A percentile compares a stretch with the other conserved stretches of the same genome.
These are phyloP conservation scores for Dromius quadrimaculatus DNA, from an alignment of 2,888 invertebrate species.

Conservation along the genomic window DNA sequence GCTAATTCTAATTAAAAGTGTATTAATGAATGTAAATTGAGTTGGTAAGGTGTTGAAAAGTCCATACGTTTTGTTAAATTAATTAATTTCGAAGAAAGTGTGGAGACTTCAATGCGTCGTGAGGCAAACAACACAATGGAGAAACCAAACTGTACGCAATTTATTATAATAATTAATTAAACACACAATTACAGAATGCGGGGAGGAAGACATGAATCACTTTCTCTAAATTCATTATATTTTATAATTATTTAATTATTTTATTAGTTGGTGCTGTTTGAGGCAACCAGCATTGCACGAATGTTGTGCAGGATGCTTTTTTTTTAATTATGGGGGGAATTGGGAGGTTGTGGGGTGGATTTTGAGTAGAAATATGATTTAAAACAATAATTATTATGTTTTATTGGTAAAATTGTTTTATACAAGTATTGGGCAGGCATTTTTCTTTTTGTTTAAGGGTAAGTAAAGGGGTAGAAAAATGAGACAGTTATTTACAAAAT, in stretches of 20 bases:
- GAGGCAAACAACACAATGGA: neutral
- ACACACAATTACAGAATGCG: conserved; percentile 7
- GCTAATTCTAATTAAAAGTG: no score
- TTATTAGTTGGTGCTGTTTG: neutral
- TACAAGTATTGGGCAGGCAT: no score
- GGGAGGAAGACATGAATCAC: neutral
- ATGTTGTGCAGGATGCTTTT: neutral
- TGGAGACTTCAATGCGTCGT: conserved; percentile 15
- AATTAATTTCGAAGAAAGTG: conserved; percentile 11
- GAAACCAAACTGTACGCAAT: neutral
- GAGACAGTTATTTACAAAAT: no score
- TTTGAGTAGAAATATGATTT: no score
- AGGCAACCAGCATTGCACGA: neutral
- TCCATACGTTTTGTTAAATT: neutral
- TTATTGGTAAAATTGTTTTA: no score
- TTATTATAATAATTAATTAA: conserved; percentile 19
- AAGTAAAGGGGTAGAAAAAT: no score
- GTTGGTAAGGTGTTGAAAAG: neutral
- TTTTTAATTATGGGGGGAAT: no score
- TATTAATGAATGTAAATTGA: no score
- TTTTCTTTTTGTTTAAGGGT: no score
- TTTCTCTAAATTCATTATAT: conserved; percentile 4
- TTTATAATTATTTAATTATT: neutral
- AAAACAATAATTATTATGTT: no score
- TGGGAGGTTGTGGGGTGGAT: no score